Percentiles rank a stretch among this genome's conserved stretches.
Evolutionary conservation across 1,140 invertebrate species (phyloP).

Genomic region (Anastatus disparis): DNA sequence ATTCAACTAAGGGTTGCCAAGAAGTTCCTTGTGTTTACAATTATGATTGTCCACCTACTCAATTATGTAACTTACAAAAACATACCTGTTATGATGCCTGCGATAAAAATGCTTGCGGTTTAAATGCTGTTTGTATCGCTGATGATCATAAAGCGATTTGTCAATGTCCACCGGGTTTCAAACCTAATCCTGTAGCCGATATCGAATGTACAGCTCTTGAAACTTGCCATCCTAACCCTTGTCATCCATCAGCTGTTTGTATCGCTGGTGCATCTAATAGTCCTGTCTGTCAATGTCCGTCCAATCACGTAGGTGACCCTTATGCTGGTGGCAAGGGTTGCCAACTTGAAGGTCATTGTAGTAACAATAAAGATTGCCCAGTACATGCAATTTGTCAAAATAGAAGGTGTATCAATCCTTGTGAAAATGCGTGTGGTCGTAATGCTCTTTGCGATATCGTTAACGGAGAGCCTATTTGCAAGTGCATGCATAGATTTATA

Average conservation of each 20-base stretch:
- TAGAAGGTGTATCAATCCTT: constrained; percentile 81
- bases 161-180: constrained; percentile 84
- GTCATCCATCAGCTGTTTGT: constrained; percentile 83
- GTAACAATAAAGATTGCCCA: constrained; percentile 80
- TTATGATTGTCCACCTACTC: constrained; percentile 79
- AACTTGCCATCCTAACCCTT: constrained; percentile 81
- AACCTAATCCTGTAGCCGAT: constrained; percentile 82
- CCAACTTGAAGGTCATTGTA: constrained; percentile 77
- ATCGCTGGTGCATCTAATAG: constrained; percentile 68
- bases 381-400: constrained; percentile 77
- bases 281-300: constrained; percentile 79
- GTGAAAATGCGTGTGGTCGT: constrained; percentile 78
- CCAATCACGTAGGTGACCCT: constrained; percentile 81
- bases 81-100: constrained; percentile 87
- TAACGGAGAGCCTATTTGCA: constrained; percentile 79
- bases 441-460: constrained; percentile 83
- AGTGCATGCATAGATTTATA: constrained; percentile 79
- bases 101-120: constrained; percentile 83
- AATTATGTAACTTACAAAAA: constrained; percentile 83
- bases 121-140: constrained; percentile 87
- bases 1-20: constrained; percentile 77
- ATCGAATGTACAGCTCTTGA: constrained; percentile 78
- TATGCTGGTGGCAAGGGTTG: constrained; percentile 73
- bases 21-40: constrained; percentile 87
- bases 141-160: constrained; percentile 85